Evolutionary conservation across 2,888 invertebrate genomes (phyloP), one percentile per base, ranked within the genome.

Genomic region (Pyrocoelia pectoralis): DNA sequence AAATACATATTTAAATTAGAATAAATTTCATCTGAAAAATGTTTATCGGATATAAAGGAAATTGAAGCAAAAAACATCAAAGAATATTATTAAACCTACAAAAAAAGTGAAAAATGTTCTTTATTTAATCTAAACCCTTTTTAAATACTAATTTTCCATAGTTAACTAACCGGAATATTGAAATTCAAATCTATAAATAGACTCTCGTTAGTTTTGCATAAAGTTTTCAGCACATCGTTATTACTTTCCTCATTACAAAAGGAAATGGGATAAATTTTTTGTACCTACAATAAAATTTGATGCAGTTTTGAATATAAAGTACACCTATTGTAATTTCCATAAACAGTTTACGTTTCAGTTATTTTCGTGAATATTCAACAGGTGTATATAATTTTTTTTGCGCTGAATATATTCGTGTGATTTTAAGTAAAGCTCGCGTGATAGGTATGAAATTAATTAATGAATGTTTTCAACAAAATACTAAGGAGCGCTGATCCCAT

Each of bases 361-460:
- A n/a, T 33, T n/a, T 33, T 46, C 15, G 17, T 18, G 18, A 46
- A 43, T 43, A 43, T 43, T 43, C 41, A 43, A 43, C 41, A 43
- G 41, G 41, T 43, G 41, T 15, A 43, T 8, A 6, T 24, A 24
- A 24, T 24, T 24, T 43, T 43, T 15, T 15, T 13, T n/a, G n/a
- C n/a, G 2, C 33, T 43, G 43, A 14, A 43, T 43, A 15, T 17
- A 43, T 43, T 29, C 41, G 55, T 43, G 14, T 8, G 33, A 33
- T 33, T 46, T 52, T 29, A 24, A 56, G 41, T 49, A 56, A 55
- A 56, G 56, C 48, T 61, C 38, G 61, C 61, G 61, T 62, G 61
- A 52, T 56, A 46, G 18, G 33, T 56, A 50, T 18, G 43, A 54
- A 57, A 58, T 63, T 63, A 57, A 63, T 63, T 63, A 63, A 58